A percentile compares a stretch with the other conserved stretches of the same genome.
These are phyloP conservation scores for Drosophila tropicalis DNA, from an alignment of 1,140 invertebrate species.

Conservation along the genomic window DNA sequence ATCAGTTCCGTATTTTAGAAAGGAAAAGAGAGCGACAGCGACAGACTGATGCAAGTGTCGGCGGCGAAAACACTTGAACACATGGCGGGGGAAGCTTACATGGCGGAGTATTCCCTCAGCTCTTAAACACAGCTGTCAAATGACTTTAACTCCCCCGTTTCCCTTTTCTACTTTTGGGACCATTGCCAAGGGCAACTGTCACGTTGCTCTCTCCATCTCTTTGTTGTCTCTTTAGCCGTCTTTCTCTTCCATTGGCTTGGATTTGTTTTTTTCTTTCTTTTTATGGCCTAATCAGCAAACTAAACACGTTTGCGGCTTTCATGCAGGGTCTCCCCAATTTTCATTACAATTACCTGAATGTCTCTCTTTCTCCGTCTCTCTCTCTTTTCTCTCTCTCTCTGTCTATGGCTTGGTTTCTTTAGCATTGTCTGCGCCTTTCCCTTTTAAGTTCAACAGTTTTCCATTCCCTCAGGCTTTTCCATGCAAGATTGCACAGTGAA, in stretches of 20 bases:
- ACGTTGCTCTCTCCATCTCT: slow-evolving; percentile 20
- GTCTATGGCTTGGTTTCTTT: background rate
- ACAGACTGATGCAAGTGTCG: slow-evolving; percentile 31
- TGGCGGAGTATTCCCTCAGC: slow-evolving; percentile 23
- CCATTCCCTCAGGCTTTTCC: slow-evolving; percentile 20
- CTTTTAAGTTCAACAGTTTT: slow-evolving; percentile 20
- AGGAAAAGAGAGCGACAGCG: background rate
- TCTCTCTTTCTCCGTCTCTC: background rate
- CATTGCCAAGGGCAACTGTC: slow-evolving; percentile 56
- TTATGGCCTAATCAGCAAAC: slow-evolving; percentile 43
- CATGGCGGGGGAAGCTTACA: slow-evolving; percentile 30
- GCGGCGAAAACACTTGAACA: slow-evolving; percentile 42
- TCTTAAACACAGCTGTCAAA: slow-evolving; percentile 35
- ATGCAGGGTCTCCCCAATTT: slow-evolving; percentile 30
- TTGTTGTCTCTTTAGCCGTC: background rate
- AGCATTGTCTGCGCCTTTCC: slow-evolving; percentile 6
- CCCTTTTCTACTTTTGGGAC: background rate
- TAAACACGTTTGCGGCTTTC: slow-evolving; percentile 46
- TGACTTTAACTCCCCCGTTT: background rate
- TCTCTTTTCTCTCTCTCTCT: slow-evolving; percentile 4
- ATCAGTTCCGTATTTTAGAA: slow-evolving; percentile 40
- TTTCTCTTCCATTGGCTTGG: background rate
- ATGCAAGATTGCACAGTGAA: slow-evolving; percentile 28
- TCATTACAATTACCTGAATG: slow-evolving; percentile 44
- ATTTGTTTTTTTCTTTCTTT: slow-evolving; percentile 12